Percentiles rank a stretch among this genome's conserved stretches.
Conservation (phyloP, 2,113 vertebrate species). For the Oreochromis spilurus region DNA sequence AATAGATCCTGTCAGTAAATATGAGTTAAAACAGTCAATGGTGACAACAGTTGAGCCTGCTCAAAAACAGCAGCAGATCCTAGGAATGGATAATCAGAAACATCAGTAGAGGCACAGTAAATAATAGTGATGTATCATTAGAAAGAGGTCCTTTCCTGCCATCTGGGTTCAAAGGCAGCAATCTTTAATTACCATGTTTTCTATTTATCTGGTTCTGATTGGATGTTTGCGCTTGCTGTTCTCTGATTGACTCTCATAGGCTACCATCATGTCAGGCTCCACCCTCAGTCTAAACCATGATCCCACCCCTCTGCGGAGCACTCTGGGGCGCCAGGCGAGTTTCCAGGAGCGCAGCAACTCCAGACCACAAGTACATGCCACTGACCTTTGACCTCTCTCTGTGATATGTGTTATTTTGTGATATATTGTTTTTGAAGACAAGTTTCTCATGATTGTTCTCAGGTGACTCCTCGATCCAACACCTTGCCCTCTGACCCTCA, state of each 20-base stretch:
- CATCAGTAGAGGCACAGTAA: neutral
- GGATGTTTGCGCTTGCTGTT: neutral
- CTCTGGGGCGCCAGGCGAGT: slow-evolving; percentile 92
- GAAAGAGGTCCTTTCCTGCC: neutral
- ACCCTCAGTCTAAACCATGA: slow-evolving; percentile 94
- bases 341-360: slow-evolving; percentile 91
- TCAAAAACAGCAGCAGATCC: neutral
- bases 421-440: neutral
- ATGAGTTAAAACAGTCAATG: neutral
- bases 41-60: neutral
- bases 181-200: neutral
- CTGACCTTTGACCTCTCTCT: neutral
- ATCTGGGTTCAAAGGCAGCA: neutral
- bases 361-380: slow-evolving; percentile 76
- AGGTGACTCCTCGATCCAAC: slow-evolving; percentile 89
- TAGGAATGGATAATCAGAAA: neutral
- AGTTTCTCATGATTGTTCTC: neutral
- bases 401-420: neutral
- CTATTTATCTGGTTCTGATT: neutral
- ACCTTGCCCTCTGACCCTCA: slow-evolving; percentile 91
- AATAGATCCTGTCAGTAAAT: neutral
- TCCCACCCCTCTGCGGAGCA: slow-evolving; percentile 78
- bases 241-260: slow-evolving; percentile 69
- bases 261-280: slow-evolving; percentile 98
- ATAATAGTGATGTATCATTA: neutral